These are phyloP conservation scores for Pedionomus torquatus DNA, from an alignment of 2,113 vertebrate species.

Conservation along the genomic window DNA sequence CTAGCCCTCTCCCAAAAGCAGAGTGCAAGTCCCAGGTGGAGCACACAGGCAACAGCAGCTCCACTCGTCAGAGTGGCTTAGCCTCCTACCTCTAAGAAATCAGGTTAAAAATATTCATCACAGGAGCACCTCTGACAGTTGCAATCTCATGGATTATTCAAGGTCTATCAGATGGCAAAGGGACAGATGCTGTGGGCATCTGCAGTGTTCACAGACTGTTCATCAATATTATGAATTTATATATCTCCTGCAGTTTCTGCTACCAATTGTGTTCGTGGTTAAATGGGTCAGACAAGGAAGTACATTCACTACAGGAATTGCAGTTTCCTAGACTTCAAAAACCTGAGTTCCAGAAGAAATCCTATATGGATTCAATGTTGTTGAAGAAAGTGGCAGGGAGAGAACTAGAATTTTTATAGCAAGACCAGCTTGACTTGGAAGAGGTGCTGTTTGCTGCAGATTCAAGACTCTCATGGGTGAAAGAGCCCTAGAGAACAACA, in stretches of 20 bases:
- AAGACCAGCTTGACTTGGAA: background rate
- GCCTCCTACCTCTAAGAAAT: background rate
- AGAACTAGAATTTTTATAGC: background rate
- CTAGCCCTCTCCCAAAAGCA: background rate
- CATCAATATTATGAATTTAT: background rate
- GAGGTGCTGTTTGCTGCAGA: background rate
- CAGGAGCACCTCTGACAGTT: background rate
- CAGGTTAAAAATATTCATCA: background rate
- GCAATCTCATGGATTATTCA: background rate
- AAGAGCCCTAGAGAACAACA: background rate
- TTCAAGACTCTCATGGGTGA: background rate
- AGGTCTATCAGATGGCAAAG: background rate
- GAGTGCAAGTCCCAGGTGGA: background rate
- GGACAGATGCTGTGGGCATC: background rate
- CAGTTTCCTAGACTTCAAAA: background rate
- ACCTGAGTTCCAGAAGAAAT: background rate
- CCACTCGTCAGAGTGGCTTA: background rate
- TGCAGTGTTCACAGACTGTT: background rate
- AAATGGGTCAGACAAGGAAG: background rate
- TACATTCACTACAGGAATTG: background rate
- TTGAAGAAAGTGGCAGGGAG: background rate
- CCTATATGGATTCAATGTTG: background rate
- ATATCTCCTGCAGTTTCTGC: background rate
- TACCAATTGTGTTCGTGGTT: accelerated
- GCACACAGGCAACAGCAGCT: background rate